phyloP scores from a whole-genome alignment of 2,797 vertebrate species.

The Vireo griseus region DNA sequence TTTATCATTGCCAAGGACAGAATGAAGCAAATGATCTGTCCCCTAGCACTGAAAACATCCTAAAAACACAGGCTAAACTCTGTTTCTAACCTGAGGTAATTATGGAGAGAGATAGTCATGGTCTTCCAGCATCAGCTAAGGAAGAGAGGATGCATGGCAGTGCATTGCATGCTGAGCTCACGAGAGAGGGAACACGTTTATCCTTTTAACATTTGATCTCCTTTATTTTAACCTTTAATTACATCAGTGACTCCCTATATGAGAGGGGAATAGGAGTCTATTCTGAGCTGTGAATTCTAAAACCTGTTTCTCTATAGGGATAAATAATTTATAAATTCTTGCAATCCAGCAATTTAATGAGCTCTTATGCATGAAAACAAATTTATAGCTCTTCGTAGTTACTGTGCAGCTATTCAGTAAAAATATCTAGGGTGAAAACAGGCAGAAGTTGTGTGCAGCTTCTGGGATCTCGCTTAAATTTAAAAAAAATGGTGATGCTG shows the following conservation, averaged over 20 bases:
- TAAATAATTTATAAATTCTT: slow-evolving; percentile 48
- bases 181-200: not conserved
- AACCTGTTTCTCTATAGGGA: slow-evolving; percentile 23
- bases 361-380: slow-evolving; percentile 22
- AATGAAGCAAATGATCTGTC: not conserved
- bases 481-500: not conserved
- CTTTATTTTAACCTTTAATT: slow-evolving; percentile 57
- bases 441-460: not conserved
- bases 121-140: not conserved
- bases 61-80: not conserved
- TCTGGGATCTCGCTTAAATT: not conserved
- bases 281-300: slow-evolving; percentile 33
- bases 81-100: not conserved
- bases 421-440: not conserved
- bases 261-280: slow-evolving; percentile 3
- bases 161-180: not conserved
- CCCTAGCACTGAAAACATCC: not conserved
- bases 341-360: slow-evolving; percentile 43
- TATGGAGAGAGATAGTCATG: not conserved
- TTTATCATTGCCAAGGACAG: not conserved
- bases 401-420: not conserved
- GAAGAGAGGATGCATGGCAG: not conserved
- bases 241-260: not conserved
- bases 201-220: slow-evolving; percentile 34
- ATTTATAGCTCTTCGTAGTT: not conserved